A percentile compares a stretch with the other conserved stretches of the same genome.
phyloP scores from a whole-genome alignment of 1,140 invertebrate genomes.

The Tetramorium simillimum region DNA sequence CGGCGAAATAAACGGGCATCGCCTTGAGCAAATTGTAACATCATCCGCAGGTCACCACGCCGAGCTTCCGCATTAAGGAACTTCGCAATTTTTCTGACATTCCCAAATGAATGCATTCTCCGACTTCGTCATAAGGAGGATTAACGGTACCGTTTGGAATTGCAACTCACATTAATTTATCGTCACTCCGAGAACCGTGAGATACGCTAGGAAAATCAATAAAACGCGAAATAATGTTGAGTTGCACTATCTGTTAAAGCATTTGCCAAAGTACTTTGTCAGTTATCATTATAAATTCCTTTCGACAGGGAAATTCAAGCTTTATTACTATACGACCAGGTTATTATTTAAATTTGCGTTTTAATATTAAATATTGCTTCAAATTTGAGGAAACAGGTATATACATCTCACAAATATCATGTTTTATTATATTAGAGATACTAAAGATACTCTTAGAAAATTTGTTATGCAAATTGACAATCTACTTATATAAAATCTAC shows the following conservation, averaged over 20 bases:
- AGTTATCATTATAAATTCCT: slow-evolving; percentile 2
- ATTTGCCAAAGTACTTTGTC: background rate
- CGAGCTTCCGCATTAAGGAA: slow-evolving; percentile 48
- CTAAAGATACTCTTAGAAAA: background rate
- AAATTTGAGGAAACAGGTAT: background rate
- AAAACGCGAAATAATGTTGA: slow-evolving; percentile 5
- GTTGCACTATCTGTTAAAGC: background rate
- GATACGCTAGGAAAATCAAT: slow-evolving; percentile 29
- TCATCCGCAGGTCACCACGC: slow-evolving; percentile 30
- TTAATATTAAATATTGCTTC: background rate
- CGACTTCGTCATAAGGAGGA: slow-evolving; percentile 65
- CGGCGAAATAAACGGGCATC: slow-evolving; percentile 45
- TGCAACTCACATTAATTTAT: slow-evolving; percentile 64
- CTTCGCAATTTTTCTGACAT: slow-evolving; percentile 62
- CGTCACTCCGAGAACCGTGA: slow-evolving; percentile 24
- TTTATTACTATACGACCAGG: background rate
- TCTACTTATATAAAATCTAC: background rate
- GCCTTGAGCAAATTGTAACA: slow-evolving; percentile 29
- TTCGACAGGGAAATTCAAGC: background rate
- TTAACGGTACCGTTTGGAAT: slow-evolving; percentile 64
- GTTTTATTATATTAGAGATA: background rate
- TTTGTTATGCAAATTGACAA: background rate
- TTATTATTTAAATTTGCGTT: background rate
- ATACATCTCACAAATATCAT: background rate
- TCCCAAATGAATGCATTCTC: slow-evolving; percentile 63